A percentile compares a stretch with the other conserved stretches of the same genome.
phyloP scores from a whole-genome alignment of 2,888 invertebrate species.

The Drosophila maculinotata region DNA sequence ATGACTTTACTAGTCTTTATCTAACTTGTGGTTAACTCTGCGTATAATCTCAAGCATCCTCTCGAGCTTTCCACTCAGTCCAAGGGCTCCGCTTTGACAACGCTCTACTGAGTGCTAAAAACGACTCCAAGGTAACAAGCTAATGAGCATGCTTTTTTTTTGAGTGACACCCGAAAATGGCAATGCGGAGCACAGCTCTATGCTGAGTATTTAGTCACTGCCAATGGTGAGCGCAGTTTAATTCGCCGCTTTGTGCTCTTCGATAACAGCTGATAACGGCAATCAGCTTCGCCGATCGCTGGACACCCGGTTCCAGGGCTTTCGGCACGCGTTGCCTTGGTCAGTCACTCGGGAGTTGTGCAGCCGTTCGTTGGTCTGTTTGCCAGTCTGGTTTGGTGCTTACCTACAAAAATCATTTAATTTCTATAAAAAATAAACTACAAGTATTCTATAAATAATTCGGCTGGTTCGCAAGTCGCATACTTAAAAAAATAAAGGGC shows the following conservation, averaged over 20 bases:
- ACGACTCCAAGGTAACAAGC: constrained; percentile 17
- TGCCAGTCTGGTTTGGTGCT: constrained; percentile 21
- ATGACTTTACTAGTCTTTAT: background rate
- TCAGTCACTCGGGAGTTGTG: constrained; percentile 72
- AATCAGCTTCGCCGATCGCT: constrained; percentile 39
- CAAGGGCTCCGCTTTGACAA: constrained; percentile 27
- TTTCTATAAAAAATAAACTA: constrained; percentile 4
- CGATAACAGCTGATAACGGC: constrained; percentile 45
- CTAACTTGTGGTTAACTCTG: constrained; percentile 34
- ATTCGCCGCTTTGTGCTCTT: constrained; percentile 17
- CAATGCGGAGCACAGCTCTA: constrained; percentile 1
- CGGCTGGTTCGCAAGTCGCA: constrained; percentile 31
- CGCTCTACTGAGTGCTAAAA: constrained; percentile 38
- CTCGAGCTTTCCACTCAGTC: constrained; percentile 38
- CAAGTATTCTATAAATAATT: background rate
- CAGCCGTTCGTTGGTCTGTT: constrained; percentile 52
- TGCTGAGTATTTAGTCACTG: background rate
- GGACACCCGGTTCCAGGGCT: constrained; percentile 22
- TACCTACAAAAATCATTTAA: background rate
- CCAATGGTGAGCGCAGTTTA: constrained; percentile 9
- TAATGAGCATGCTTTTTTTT: background rate
- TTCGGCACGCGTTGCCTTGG: constrained; percentile 27
- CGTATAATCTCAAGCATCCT: constrained; percentile 38
- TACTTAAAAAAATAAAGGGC: background rate
- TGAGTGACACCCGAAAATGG: background rate